phyloP scores from a whole-genome alignment of 2,888 invertebrate genomes.

The Amphipoea lucens region DNA sequence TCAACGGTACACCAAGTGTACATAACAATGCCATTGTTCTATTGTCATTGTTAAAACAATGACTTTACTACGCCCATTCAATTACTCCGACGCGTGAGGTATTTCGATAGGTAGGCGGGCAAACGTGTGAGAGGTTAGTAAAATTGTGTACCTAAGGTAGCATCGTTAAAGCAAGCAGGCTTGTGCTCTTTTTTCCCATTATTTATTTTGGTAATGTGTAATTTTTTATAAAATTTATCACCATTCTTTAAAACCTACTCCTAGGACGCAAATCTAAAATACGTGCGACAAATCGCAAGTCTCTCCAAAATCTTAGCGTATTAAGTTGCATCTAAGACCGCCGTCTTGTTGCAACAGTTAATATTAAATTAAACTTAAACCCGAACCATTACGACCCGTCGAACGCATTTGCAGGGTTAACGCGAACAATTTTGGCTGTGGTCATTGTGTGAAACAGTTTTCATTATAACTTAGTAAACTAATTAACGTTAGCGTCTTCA shows the following conservation, averaged over 20 bases:
- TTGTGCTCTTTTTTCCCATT: not conserved
- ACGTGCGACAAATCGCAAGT: slow-evolving; percentile 63
- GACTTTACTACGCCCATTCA: too few relatives aligned
- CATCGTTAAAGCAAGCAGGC: not conserved
- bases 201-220: not conserved
- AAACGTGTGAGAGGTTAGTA: not conserved
- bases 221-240: not conserved
- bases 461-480: slow-evolving; percentile 61
- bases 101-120: too few relatives aligned
- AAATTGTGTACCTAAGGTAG: not conserved
- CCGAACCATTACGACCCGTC: slow-evolving; percentile 87
- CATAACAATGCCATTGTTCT: too few relatives aligned
- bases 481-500: slow-evolving; percentile 28
- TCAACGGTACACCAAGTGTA: too few relatives aligned
- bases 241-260: not conserved
- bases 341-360: slow-evolving; percentile 83
- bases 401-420: slow-evolving; percentile 84
- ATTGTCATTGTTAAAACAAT: too few relatives aligned
- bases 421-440: slow-evolving; percentile 79
- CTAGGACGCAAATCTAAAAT: not conserved
- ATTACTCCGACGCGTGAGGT: too few relatives aligned
- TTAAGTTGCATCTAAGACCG: slow-evolving; percentile 84
- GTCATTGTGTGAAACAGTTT: slow-evolving; percentile 76
- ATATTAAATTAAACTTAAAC: slow-evolving; percentile 88
- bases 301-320: slow-evolving; percentile 64